Conservation (phyloP, 2,888 invertebrate genomes). For the Lasioglossum malachurum region DNA sequence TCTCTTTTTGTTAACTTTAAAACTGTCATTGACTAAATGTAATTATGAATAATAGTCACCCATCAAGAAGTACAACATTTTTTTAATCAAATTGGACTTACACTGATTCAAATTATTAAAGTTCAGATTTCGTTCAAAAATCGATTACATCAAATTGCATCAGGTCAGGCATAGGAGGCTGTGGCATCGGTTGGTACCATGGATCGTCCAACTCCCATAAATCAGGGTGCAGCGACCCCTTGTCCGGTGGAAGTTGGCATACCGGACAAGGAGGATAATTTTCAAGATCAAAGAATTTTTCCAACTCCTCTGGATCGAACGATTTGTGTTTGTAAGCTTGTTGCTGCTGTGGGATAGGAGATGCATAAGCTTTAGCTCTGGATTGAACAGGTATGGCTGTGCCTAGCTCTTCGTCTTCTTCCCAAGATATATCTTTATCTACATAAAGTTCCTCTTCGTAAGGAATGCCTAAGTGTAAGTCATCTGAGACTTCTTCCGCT, state of each 20-base stretch:
- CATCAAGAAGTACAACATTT: slow-evolving; percentile 19
- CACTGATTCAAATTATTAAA: not conserved
- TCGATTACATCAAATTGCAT: slow-evolving; percentile 72
- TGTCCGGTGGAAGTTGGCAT: slow-evolving; percentile 69
- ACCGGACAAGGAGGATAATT: slow-evolving; percentile 66
- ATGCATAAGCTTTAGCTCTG: slow-evolving; percentile 66
- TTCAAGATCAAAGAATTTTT: slow-evolving; percentile 75
- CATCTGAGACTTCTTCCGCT: slow-evolving; percentile 48
- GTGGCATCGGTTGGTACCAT: slow-evolving; percentile 69
- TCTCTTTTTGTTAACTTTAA: not conserved
- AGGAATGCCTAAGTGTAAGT: slow-evolving; percentile 65
- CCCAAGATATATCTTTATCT: slow-evolving; percentile 72
- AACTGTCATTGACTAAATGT: not conserved
- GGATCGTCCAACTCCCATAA: slow-evolving; percentile 79
- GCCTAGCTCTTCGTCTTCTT: slow-evolving; percentile 69
- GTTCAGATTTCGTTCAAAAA: not conserved
- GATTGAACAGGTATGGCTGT: slow-evolving; percentile 60
- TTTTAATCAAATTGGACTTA: not conserved
- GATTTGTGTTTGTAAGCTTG: slow-evolving; percentile 36
- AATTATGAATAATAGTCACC: not conserved
- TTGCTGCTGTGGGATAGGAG: slow-evolving; percentile 53
- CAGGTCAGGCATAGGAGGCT: slow-evolving; percentile 67
- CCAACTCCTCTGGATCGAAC: slow-evolving; percentile 71
- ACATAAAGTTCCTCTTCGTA: slow-evolving; percentile 69
- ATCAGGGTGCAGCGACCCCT: slow-evolving; percentile 72